These are phyloP conservation scores for Hippoglossus stenolepis DNA, from an alignment of 2,113 vertebrate genomes.

Conservation along the genomic window DNA sequence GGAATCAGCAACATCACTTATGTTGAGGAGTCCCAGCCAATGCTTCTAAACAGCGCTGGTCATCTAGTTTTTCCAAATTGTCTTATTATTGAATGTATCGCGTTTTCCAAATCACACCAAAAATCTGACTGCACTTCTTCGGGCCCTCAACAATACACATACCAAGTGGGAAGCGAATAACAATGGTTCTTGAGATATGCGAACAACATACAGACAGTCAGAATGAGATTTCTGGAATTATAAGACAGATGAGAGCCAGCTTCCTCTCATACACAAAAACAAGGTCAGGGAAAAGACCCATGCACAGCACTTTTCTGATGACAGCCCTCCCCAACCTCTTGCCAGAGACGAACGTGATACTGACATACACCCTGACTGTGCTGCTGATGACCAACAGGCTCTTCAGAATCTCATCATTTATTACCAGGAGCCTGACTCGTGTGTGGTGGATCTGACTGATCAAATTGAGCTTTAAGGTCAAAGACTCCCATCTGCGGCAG, in stretches of 20 bases:
- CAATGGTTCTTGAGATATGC: too few species aligned
- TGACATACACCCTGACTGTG: neutral
- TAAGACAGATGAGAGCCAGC: neutral
- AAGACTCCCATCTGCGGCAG: constrained; percentile 15
- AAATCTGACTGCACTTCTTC: too few species aligned
- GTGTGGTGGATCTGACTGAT: neutral
- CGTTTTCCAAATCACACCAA: too few species aligned
- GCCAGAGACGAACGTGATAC: neutral
- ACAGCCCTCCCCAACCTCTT: neutral
- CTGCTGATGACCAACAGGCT: neutral
- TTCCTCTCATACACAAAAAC: neutral
- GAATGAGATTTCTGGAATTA: neutral
- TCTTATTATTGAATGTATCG: too few species aligned
- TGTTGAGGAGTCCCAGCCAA: too few species aligned
- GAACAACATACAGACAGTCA: too few species aligned
- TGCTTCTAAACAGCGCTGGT: too few species aligned
- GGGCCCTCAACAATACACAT: too few species aligned
- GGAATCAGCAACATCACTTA: too few species aligned
- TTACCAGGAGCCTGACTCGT: neutral
- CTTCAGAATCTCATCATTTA: neutral
- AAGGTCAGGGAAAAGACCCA: neutral
- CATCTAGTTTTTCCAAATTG: too few species aligned
- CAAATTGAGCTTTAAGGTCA: constrained; percentile 4
- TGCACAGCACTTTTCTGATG: neutral
- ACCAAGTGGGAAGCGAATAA: too few species aligned